Base-by-base conservation (phyloP, 2,113 vertebrate species). In the Eidolon helvum region DNA sequence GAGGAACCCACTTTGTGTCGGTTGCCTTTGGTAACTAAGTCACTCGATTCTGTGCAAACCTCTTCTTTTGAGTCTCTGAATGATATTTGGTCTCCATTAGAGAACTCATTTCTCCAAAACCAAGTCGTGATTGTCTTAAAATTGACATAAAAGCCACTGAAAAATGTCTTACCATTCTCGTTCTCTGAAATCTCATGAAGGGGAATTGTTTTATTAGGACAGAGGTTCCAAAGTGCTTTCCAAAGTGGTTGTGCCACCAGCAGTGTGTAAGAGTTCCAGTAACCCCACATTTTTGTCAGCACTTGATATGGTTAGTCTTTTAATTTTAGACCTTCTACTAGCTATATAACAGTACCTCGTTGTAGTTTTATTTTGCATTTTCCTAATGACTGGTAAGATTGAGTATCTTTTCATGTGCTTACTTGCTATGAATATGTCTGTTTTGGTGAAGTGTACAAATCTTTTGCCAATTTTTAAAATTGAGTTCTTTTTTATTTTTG, bases 41-140 rank as follows among this genome's bases (percentile, higher is more conserved):
- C 96, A 71, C 24, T 95, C 84, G 83, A 78, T 91, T 96, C 96
- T 65, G 94, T 77, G 3, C 26, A 97, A 8, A 66, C 50, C 40
- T 90, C 59, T 0, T 94, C 95, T 59, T 99, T 96, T n/a, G 97
- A 93, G 24, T 96, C 96, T 99, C 99, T 4, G 99, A 99, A 92
- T 98, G 98, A 0, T 99, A 99, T 96, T 99, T 99, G 0, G 99
- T 99, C 98, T 99, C 99, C 99, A 99, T 99, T 87, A 99, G 98
- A 68, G 99, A 99, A 94, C 99, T 99, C 84, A 99, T 98, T 89
- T 99, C 99, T 90, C 99, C 99, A 95, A 99, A 50, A 99, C 63
- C 99, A 99, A 4, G 99, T 99, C 99, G 99, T 99, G 89, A 99
- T 99, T 99, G 99, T 2, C 99, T 98, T 95, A 99, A 98, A 94